phyloP scores from a whole-genome alignment of 2,797 vertebrate species.

The Enteromius viviparus region DNA sequence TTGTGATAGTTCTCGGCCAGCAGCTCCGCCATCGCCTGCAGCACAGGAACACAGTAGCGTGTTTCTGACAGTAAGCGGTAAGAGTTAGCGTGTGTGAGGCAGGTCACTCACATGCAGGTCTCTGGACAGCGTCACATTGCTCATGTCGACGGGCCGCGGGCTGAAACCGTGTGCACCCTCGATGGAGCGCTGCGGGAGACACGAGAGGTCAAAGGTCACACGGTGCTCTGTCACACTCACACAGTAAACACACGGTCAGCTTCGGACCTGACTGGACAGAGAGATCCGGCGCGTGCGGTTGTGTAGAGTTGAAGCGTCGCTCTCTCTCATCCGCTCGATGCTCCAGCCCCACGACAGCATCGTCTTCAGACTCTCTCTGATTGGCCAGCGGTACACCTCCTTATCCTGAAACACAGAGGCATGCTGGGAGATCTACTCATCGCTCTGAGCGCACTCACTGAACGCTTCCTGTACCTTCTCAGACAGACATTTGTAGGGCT shows the following conservation, averaged over 20 bases:
- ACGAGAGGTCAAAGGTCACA: conserved; percentile 17
- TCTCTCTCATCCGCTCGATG: conserved; percentile 88
- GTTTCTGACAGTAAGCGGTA: neutral
- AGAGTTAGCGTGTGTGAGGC: neutral
- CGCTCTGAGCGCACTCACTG: neutral
- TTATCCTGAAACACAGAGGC: conserved; percentile 81
- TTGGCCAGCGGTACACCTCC: conserved; percentile 89
- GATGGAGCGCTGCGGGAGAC: conserved; percentile 82
- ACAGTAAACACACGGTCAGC: neutral
- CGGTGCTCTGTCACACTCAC: neutral
- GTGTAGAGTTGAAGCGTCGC: conserved; percentile 85
- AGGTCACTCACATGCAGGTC: conserved; percentile 86
- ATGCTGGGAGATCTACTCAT: neutral
- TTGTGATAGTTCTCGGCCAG: conserved; percentile 98
- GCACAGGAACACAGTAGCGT: conserved; percentile 11
- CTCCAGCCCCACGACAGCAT: conserved; percentile 94
- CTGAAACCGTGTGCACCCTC: conserved; percentile 88
- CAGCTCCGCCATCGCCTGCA: conserved; percentile 94
- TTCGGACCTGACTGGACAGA: conserved; percentile 88
- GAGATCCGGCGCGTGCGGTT: conserved; percentile 88
- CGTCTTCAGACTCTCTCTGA: conserved; percentile 92
- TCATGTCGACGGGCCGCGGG: conserved; percentile 95
- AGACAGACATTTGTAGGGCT: conserved; percentile 88
- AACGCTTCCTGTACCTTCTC: conserved; percentile 82
- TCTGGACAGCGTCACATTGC: conserved; percentile 92